phyloP scores from a whole-genome alignment of 2,888 invertebrate genomes.

The Halictus quadricinctus region DNA sequence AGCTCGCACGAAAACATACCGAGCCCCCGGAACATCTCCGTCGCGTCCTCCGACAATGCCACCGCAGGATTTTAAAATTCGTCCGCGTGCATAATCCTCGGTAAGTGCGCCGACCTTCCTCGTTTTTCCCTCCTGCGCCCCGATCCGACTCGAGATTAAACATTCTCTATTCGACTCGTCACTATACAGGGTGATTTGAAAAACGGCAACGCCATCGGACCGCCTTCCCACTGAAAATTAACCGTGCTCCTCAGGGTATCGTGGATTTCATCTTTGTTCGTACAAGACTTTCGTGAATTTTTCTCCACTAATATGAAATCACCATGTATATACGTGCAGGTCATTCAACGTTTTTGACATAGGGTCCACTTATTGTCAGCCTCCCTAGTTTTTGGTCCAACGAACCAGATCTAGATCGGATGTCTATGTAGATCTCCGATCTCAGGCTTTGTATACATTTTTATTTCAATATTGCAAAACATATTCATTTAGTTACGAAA shows the following conservation, averaged over 20 bases:
- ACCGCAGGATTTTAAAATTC: constrained; percentile 42
- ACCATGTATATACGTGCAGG: too few relatives aligned
- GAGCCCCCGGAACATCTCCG: neutral
- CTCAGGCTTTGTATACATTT: too few relatives aligned
- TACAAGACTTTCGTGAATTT: constrained; percentile 63
- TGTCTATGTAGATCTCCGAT: too few relatives aligned
- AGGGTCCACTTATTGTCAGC: constrained; percentile 71
- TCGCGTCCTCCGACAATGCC: constrained; percentile 29
- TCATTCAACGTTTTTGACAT: too few relatives aligned
- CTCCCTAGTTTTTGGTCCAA: constrained; percentile 8
- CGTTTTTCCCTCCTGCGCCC: constrained; percentile 43
- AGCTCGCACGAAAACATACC: constrained; percentile 17
- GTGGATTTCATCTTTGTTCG: too few relatives aligned
- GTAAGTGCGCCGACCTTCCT: constrained; percentile 38
- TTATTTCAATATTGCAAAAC: too few relatives aligned
- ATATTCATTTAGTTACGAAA: too few relatives aligned
- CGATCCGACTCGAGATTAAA: constrained; percentile 53
- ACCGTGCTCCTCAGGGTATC: neutral
- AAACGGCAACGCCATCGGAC: neutral
- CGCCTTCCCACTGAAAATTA: neutral
- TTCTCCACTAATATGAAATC: constrained; percentile 41
- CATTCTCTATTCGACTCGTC: constrained; percentile 59
- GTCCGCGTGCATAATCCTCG: constrained; percentile 48
- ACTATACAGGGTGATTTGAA: constrained; percentile 39
- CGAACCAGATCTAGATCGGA: too few relatives aligned